phyloP scores from a whole-genome alignment of 2,888 invertebrate species.

The Mythimna albipuncta region DNA sequence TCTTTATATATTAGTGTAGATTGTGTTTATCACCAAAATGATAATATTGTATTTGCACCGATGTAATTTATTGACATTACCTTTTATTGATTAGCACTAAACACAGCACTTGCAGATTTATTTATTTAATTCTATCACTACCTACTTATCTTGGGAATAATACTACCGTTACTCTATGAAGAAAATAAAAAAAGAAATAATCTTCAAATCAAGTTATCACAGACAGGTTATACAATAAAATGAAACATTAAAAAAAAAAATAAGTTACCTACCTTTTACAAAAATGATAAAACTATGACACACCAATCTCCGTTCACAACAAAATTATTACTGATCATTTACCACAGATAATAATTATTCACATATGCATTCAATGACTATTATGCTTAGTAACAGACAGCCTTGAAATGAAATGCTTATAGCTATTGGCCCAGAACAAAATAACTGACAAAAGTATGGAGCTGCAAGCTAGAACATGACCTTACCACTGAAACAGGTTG shows the following conservation, averaged over 20 bases:
- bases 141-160: not conserved
- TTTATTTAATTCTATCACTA: not conserved
- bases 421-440: conserved; percentile 17
- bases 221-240: not conserved
- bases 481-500: conserved; percentile 43
- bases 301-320: conserved; percentile 24
- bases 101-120: not conserved
- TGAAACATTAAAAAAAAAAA: not conserved
- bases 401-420: conserved; percentile 8
- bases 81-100: not conserved
- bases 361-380: conserved; percentile 12
- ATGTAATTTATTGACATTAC: not conserved
- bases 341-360: conserved; percentile 47
- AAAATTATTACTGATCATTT: conserved; percentile 33
- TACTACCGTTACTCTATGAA: not conserved
- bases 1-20: no score
- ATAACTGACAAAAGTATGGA: conserved; percentile 18
- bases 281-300: conserved; percentile 7
- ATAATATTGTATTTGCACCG: not conserved
- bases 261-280: conserved; percentile 9
- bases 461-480: conserved; percentile 21
- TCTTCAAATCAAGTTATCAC: not conserved
- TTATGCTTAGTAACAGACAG: not conserved
- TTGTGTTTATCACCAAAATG: no score
- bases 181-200: not conserved